These are phyloP conservation scores for Coregonus sp. DNA, from an alignment of 2,797 vertebrate genomes.

Conservation along the genomic window DNA sequence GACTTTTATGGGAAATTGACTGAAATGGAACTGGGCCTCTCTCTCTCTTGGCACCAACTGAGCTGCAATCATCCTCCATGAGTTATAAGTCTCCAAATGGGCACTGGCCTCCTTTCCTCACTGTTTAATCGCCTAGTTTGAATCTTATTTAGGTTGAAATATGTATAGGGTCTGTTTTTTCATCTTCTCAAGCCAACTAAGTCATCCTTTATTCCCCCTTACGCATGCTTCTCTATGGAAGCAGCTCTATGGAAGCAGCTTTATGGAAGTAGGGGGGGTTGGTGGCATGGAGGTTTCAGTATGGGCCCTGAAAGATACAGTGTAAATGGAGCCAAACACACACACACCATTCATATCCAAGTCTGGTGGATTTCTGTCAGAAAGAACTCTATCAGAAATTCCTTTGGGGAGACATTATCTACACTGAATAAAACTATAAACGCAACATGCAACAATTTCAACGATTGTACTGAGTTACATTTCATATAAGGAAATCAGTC, in stretches of 20 bases:
- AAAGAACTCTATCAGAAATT: background rate
- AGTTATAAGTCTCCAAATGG: background rate
- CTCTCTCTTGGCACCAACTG: background rate
- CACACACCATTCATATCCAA: background rate
- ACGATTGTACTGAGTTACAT: no score
- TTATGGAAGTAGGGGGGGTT: background rate
- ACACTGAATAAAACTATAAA: background rate
- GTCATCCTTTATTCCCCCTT: background rate
- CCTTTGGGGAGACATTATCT: background rate
- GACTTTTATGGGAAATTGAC: background rate
- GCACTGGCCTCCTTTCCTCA: background rate
- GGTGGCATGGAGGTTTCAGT: background rate
- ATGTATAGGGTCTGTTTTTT: slow-evolving; percentile 1
- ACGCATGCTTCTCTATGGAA: background rate
- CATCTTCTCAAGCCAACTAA: background rate
- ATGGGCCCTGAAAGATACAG: background rate
- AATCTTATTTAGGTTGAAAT: background rate
- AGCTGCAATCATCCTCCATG: background rate
- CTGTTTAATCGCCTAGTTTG: background rate
- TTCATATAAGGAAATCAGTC: no score
- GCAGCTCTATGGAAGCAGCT: background rate
- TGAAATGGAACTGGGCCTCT: background rate
- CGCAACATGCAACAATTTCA: no score
- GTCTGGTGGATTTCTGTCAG: background rate
- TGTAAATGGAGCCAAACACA: background rate